These are phyloP conservation scores for Hemiscyllium ocellatum DNA, from an alignment of 2,113 vertebrate genomes.

Conservation along the genomic window DNA sequence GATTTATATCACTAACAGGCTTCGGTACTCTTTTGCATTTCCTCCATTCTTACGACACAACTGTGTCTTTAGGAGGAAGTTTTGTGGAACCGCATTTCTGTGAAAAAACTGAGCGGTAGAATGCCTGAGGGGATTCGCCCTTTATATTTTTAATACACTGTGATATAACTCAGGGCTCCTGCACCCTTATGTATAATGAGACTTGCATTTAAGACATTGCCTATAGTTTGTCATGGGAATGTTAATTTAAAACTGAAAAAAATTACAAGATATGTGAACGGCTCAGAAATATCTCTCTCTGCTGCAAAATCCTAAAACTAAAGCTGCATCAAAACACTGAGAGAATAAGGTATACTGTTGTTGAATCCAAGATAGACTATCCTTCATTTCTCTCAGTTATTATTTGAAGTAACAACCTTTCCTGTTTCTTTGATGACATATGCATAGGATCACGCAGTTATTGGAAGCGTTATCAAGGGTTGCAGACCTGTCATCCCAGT, in stretches of 20 bases:
- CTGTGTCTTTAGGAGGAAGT: neutral
- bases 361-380: neutral
- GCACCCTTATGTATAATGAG: neutral
- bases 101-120: neutral
- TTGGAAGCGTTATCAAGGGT: neutral
- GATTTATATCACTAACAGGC: neutral
- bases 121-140: neutral
- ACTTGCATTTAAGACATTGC: neutral
- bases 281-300: neutral
- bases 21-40: neutral
- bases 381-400: neutral
- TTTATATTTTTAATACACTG: neutral
- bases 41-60: neutral
- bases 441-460: neutral
- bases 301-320: neutral
- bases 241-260: neutral
- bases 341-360: neutral
- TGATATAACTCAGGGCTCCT: neutral
- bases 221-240: too few relatives aligned
- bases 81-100: neutral
- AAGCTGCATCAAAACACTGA: neutral
- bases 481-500: neutral
- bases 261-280: neutral
- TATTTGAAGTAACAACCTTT: neutral
- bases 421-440: neutral